A percentile compares a stretch with the other conserved stretches of the same genome.
phyloP scores from a whole-genome alignment of 2,888 invertebrate species.

The Rhamnusium bicolor region DNA sequence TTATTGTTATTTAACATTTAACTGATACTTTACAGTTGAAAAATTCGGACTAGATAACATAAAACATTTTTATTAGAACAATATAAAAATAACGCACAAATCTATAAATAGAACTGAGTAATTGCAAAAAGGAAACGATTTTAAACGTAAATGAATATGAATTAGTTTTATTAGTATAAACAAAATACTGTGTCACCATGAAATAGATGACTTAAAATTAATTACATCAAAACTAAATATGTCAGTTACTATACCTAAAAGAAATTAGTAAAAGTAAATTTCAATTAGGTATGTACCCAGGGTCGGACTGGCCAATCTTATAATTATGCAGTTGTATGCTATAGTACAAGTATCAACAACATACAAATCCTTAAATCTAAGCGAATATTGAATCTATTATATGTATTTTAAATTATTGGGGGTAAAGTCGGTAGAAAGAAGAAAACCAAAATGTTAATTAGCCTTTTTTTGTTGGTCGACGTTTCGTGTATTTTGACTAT shows the following conservation, averaged over 20 bases:
- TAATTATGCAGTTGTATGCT: too few relatives aligned
- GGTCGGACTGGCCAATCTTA: not conserved
- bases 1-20: not conserved
- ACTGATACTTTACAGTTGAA: not conserved
- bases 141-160: not conserved
- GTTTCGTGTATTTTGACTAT: too few relatives aligned
- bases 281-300: not conserved
- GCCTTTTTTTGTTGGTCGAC: too few relatives aligned
- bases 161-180: not conserved
- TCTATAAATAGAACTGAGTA: not conserved
- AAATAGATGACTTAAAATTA: not conserved
- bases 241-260: not conserved
- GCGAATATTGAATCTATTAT: too few relatives aligned
- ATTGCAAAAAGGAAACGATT: not conserved
- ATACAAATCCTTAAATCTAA: too few relatives aligned
- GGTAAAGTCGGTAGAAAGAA: too few relatives aligned
- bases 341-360: too few relatives aligned
- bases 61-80: too few relatives aligned
- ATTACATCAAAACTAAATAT: not conserved
- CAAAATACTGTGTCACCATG: not conserved
- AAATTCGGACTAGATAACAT: not conserved
- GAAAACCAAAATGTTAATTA: too few relatives aligned
- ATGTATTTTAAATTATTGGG: too few relatives aligned
- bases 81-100: not conserved
- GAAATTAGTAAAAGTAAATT: not conserved